These are phyloP conservation scores for Diuraphis noxia DNA, from an alignment of 1,140 invertebrate species.

Conservation along the genomic window DNA sequence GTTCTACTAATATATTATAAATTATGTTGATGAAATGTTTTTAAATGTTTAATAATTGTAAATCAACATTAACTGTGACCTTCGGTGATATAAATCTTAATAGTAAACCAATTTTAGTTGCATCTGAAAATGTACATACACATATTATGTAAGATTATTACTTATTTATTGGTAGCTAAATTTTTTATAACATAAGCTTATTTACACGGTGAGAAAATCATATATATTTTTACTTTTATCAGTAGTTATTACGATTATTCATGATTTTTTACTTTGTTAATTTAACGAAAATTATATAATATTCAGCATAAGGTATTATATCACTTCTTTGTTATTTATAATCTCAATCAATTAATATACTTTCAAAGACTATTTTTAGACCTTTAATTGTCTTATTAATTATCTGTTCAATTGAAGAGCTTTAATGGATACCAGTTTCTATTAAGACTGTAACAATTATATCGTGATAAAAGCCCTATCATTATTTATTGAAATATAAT, in stretches of 20 bases:
- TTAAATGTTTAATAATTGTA: neutral
- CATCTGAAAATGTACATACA: neutral
- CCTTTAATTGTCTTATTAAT: neutral
- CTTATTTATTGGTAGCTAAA: neutral
- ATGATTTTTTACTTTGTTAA: neutral
- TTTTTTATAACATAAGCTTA: neutral
- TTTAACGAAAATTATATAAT: neutral
- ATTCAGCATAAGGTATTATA: neutral
- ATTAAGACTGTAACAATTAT: neutral
- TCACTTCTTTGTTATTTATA: neutral
- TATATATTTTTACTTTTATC: neutral
- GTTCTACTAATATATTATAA: neutral
- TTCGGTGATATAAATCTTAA: too few species aligned
- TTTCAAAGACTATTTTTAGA: neutral
- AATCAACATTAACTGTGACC: neutral
- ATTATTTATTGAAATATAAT: neutral
- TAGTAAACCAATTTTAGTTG: neutral
- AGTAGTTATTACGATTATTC: neutral
- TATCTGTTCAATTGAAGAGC: neutral
- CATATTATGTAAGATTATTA: neutral
- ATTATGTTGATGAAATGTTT: neutral
- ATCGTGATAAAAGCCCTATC: neutral
- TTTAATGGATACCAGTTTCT: neutral
- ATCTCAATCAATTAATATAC: neutral
- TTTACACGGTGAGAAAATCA: neutral